A percentile compares a stretch with the other conserved stretches of the same genome.
These are phyloP conservation scores for Machimus rusticus DNA, from an alignment of 2,888 invertebrate species.

Conservation along the genomic window DNA sequence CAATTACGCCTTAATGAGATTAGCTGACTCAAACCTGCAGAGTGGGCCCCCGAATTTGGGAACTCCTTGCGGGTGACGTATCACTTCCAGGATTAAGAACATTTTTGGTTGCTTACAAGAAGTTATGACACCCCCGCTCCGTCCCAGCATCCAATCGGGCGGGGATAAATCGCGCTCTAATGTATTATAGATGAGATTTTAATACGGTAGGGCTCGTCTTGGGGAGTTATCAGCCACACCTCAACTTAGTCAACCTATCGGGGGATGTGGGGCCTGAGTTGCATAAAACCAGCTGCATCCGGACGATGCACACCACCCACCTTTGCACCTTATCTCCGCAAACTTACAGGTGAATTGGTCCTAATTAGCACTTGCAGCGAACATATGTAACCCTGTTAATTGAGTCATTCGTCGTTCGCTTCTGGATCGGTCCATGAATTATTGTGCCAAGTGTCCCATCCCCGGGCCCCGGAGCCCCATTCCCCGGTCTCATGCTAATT, in stretches of 20 bases:
- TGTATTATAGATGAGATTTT: slow-evolving; percentile 47
- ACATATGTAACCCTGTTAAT: slow-evolving; percentile 45
- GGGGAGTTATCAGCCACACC: not conserved
- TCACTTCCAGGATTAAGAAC: not conserved
- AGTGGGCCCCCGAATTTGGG: not conserved
- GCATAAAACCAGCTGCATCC: not conserved
- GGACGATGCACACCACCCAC: not conserved
- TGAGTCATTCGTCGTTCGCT: slow-evolving; percentile 41
- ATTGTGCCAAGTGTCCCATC: slow-evolving; percentile 9
- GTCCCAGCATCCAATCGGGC: not conserved
- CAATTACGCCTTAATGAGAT: slow-evolving; percentile 20
- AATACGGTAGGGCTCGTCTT: slow-evolving; percentile 25
- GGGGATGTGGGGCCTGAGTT: not conserved
- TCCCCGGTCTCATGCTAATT: slow-evolving; percentile 20
- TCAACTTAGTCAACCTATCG: not conserved
- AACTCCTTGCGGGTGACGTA: not conserved
- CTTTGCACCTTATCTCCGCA: not conserved
- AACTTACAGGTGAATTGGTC: slow-evolving; percentile 29
- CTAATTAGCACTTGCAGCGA: slow-evolving; percentile 43
- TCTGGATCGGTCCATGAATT: slow-evolving; percentile 20
- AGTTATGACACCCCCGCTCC: not conserved
- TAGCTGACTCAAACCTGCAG: not conserved
- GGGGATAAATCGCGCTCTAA: slow-evolving; percentile 39
- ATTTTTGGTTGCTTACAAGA: not conserved
- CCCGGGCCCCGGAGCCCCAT: not conserved